These are phyloP conservation scores for Daubentonia madagascariensis DNA, from an alignment of 2,113 vertebrate species.

Conservation along the genomic window DNA sequence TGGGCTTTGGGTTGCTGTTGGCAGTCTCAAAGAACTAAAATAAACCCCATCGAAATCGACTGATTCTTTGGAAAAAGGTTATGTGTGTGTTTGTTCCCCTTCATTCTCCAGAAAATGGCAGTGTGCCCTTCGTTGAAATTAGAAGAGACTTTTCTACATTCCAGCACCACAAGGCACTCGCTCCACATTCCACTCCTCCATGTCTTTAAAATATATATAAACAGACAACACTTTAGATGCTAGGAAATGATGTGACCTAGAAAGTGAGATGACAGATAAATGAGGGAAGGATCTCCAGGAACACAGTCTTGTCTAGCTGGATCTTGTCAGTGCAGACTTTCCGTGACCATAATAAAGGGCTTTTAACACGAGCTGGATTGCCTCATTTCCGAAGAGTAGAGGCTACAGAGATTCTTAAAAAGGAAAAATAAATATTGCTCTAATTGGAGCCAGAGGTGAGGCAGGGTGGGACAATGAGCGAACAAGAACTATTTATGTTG, in stretches of 20 bases:
- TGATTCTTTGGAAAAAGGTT: neutral
- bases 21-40: neutral
- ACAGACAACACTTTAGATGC: conserved; percentile 70
- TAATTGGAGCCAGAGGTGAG: conserved; percentile 79
- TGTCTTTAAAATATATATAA: conserved; percentile 64
- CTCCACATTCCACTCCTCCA: conserved; percentile 28
- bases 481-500: conserved; percentile 70
- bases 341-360: conserved; percentile 73
- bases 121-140: neutral
- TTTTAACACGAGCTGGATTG: conserved; percentile 71
- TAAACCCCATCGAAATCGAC: neutral
- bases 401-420: conserved; percentile 72
- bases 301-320: conserved; percentile 69
- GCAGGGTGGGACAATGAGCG: conserved; percentile 63
- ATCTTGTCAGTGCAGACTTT: conserved; percentile 76
- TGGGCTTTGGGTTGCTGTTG: conserved; percentile 22
- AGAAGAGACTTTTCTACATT: conserved; percentile 33
- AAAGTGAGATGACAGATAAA: conserved; percentile 73
- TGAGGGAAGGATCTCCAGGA: conserved; percentile 68
- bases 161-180: conserved; percentile 19
- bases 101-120: conserved; percentile 32
- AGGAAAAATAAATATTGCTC: conserved; percentile 74
- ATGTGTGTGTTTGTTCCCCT: neutral
- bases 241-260: conserved; percentile 69
- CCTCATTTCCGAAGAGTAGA: conserved; percentile 69